These are phyloP conservation scores for Ornithoptera alexandrae DNA, from an alignment of 2,888 invertebrate species.

Conservation along the genomic window DNA sequence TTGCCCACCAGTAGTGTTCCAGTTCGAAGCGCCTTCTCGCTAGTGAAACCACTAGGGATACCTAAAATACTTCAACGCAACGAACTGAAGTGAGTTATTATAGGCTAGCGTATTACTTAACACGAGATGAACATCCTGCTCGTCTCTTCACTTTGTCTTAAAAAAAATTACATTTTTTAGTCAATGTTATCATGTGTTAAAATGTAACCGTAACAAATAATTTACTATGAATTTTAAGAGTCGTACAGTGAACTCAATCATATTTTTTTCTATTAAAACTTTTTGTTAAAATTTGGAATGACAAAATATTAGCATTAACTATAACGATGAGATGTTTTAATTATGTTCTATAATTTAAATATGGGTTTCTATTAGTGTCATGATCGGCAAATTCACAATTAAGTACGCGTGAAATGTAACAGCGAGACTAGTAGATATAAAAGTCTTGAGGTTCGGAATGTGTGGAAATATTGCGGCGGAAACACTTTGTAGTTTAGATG, in stretches of 20 bases:
- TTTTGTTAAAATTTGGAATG: conserved; percentile 5
- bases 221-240: background rate
- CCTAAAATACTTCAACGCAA: too few relatives aligned
- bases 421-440: conserved; percentile 14
- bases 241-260: background rate
- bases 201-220: background rate
- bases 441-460: conserved; percentile 51
- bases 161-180: background rate
- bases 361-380: conserved; percentile 11
- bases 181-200: background rate
- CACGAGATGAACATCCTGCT: too few relatives aligned
- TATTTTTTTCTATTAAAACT: background rate
- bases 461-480: conserved; percentile 36
- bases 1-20: too few relatives aligned
- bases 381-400: conserved; percentile 11
- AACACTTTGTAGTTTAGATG: conserved; percentile 10
- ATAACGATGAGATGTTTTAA: background rate
- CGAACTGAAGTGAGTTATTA: too few relatives aligned
- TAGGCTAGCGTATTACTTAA: too few relatives aligned
- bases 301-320: background rate
- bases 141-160: too few relatives aligned
- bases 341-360: background rate
- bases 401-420: conserved; percentile 20
- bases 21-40: too few relatives aligned
- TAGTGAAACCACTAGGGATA: too few relatives aligned